Conservation (phyloP, 30 jellyfish, hydroid and myxozoan species). For the Haliclystus octoradiatus region DNA sequence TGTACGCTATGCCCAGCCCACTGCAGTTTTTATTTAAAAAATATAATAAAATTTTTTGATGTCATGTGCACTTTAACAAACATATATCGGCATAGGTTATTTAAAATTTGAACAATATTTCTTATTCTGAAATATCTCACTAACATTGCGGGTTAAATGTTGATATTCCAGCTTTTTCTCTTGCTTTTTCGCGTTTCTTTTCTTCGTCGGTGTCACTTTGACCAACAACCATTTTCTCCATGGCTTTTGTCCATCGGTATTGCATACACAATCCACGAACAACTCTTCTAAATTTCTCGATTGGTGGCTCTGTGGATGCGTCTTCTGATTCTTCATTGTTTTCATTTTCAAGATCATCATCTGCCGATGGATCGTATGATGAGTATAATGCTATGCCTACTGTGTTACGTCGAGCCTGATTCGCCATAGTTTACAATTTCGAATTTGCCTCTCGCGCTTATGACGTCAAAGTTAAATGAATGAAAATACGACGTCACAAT, state of each 20-base stretch:
- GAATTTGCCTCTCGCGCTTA: too few species aligned
- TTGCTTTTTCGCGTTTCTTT: slow-evolving; percentile 3
- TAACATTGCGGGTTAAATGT: slow-evolving; percentile 13
- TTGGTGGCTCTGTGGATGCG: not conserved
- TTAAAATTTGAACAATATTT: too few species aligned
- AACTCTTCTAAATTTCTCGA: slow-evolving; percentile 8
- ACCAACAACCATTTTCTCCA: not conserved
- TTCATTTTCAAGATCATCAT: not conserved
- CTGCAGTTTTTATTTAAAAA: too few species aligned
- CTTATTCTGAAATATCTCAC: too few species aligned
- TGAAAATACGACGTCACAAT: too few species aligned
- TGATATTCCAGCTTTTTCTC: not conserved
- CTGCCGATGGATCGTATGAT: slow-evolving; percentile 2
- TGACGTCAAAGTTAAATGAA: too few species aligned
- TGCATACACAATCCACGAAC: slow-evolving; percentile 3
- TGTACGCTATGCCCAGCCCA: too few species aligned
- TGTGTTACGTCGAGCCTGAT: not conserved
- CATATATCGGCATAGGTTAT: too few species aligned
- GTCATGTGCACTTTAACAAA: too few species aligned
- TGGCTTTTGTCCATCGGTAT: slow-evolving; percentile 15
- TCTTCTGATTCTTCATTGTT: not conserved
- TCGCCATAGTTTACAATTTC: too few species aligned
- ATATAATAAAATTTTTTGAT: too few species aligned
- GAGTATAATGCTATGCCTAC: not conserved
- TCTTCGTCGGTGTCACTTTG: not conserved